Percentiles rank a stretch among this genome's conserved stretches.
phyloP scores from a whole-genome alignment of 1,140 invertebrate species.

The Hypsibius dujardini region DNA sequence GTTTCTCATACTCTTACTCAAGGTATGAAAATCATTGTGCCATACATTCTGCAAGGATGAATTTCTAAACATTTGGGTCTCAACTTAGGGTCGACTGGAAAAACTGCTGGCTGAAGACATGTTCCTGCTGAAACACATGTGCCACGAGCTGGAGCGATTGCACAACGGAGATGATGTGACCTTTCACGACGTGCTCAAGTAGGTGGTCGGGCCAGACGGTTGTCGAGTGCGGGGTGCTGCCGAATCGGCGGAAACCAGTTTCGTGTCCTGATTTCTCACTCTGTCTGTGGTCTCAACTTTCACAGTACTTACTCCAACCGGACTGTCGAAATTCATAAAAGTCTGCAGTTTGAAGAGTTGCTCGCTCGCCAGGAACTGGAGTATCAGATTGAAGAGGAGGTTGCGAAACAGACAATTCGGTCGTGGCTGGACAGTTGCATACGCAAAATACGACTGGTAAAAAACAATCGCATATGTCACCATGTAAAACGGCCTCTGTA shows the following conservation, averaged over 20 bases:
- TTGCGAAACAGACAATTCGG: conserved; percentile 91
- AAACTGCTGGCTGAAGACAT: conserved; percentile 94
- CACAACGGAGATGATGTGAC: conserved; percentile 98
- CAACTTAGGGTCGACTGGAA: conserved; percentile 62
- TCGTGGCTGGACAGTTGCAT: conserved; percentile 36
- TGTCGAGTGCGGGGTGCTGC: conserved; percentile 12
- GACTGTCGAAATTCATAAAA: conserved; percentile 95
- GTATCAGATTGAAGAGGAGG: conserved; percentile 98
- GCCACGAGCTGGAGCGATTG: conserved; percentile 87
- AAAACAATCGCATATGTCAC: too few species aligned
- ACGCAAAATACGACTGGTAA: conserved; percentile 1
- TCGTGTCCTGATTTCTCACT: too few species aligned
- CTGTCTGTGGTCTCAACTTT: conserved; percentile 23
- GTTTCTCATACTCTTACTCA: conserved; percentile 39
- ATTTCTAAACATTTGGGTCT: conserved; percentile 18
- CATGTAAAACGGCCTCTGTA: too few species aligned
- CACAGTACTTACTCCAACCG: conserved; percentile 92
- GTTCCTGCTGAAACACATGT: conserved; percentile 97
- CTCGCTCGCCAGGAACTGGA: conserved; percentile 94
- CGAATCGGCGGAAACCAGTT: conserved; percentile 14
- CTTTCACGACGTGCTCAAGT: conserved; percentile 98
- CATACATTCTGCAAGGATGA: conserved; percentile 5
- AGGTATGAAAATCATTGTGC: conserved; percentile 24
- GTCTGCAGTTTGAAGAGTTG: conserved; percentile 92
- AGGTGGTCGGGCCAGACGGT: conserved; percentile 26